These are phyloP conservation scores for Fundulus diaphanus DNA, from an alignment of 2,797 vertebrate species.

Conservation along the genomic window DNA sequence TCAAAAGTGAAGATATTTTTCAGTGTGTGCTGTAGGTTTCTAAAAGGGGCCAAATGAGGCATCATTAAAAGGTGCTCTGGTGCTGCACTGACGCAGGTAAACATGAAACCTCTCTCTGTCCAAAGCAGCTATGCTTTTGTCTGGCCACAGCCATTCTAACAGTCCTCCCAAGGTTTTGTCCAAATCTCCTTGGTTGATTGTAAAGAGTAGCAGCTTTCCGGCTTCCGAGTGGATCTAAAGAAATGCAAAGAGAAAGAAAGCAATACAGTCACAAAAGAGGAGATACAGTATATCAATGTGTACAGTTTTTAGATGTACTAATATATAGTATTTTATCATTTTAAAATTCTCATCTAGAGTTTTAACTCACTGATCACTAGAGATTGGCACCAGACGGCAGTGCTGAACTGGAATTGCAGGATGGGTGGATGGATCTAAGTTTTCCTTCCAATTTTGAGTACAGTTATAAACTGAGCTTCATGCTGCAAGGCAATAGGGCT, in stretches of 20 bases:
- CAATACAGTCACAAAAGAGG: slow-evolving; percentile 28
- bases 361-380: background rate
- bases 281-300: slow-evolving; percentile 8
- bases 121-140: slow-evolving; percentile 55
- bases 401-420: too few species aligned
- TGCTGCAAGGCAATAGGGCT: too few species aligned
- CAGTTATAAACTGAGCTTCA: too few species aligned
- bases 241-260: slow-evolving; percentile 48
- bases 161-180: slow-evolving; percentile 47
- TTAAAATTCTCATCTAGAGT: too few species aligned
- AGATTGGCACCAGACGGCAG: background rate
- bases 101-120: slow-evolving; percentile 61
- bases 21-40: slow-evolving; percentile 72
- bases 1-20: slow-evolving; percentile 68
- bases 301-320: slow-evolving; percentile 4
- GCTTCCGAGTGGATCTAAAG: slow-evolving; percentile 56
- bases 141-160: slow-evolving; percentile 66
- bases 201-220: slow-evolving; percentile 31
- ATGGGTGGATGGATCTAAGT: too few species aligned
- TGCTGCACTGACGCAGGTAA: slow-evolving; percentile 69
- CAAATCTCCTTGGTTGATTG: slow-evolving; percentile 49
- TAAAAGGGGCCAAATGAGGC: slow-evolving; percentile 70
- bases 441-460: too few species aligned
- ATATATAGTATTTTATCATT: background rate
- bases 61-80: slow-evolving; percentile 75